These are phyloP conservation scores for Athalia circularis DNA, from an alignment of 2,888 invertebrate species.

Conservation along the genomic window DNA sequence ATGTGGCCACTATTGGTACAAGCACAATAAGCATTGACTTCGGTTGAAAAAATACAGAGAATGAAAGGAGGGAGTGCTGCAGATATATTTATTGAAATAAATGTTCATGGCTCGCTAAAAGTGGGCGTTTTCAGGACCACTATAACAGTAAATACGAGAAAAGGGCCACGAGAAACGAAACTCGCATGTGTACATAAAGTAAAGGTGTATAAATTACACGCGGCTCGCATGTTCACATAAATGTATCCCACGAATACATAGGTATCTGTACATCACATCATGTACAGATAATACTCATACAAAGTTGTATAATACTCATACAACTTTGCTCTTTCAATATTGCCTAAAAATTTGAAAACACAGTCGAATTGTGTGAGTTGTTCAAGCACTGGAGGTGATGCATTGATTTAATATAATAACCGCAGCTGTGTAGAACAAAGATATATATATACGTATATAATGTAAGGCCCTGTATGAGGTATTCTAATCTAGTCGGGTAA, in stretches of 20 bases:
- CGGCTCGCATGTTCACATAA: neutral
- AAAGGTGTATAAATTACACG: neutral
- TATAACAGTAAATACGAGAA: conserved; percentile 12
- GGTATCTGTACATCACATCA: neutral
- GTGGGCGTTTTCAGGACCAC: neutral
- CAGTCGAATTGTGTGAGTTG: neutral
- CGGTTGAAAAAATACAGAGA: neutral
- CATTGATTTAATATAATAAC: conserved; percentile 22
- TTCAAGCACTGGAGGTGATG: conserved; percentile 21
- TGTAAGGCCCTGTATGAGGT: neutral
- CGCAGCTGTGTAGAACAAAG: neutral
- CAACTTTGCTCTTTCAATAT: conserved; percentile 12
- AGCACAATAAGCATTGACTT: conserved; percentile 8
- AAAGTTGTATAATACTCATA: neutral
- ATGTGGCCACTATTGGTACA: neutral
- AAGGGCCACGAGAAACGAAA: neutral
- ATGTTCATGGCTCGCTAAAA: neutral
- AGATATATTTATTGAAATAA: conserved; percentile 29
- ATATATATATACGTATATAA: neutral
- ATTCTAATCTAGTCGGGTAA: conserved; percentile 5
- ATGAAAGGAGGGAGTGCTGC: neutral
- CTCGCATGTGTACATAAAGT: neutral
- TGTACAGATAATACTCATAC: neutral
- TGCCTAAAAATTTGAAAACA: conserved; percentile 12
- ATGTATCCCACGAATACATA: neutral